Evolutionary conservation across 2,888 invertebrate genomes (phyloP).

Genomic region (Scaptomyza polygonia): DNA sequence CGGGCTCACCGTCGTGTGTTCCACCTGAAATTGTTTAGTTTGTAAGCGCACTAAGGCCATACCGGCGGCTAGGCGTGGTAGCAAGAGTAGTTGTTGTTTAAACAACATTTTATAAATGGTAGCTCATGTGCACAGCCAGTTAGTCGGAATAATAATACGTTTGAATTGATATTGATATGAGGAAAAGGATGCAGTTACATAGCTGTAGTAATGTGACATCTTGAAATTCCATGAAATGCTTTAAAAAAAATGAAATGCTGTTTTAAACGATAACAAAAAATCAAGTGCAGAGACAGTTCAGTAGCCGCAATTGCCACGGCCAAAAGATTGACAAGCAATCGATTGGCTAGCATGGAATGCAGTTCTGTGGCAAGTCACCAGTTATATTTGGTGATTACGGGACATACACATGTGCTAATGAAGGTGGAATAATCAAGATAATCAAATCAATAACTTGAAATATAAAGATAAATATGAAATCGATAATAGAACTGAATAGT

Average conservation of each 20-base stretch:
- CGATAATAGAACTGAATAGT: not conserved
- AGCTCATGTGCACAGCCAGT: constrained; percentile 79
- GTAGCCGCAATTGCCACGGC: constrained; percentile 30
- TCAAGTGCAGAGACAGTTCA: constrained; percentile 26
- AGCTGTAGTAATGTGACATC: constrained; percentile 29
- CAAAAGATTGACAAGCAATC: constrained; percentile 42
- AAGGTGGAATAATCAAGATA: not conserved
- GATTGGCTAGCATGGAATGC: constrained; percentile 16
- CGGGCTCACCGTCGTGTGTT: constrained; percentile 35
- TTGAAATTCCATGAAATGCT: constrained; percentile 76
- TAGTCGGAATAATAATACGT: constrained; percentile 42
- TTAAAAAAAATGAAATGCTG: constrained; percentile 55
- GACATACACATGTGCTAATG: constrained; percentile 6
- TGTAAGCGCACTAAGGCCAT: constrained; percentile 45
- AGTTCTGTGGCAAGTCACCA: constrained; percentile 12
- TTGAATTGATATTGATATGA: constrained; percentile 63
- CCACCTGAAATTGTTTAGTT: constrained; percentile 69
- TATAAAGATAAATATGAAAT: too few species aligned
- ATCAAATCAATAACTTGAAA: too few species aligned
- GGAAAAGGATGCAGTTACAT: too few species aligned
- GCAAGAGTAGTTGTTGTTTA: constrained; percentile 80
- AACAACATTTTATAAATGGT: constrained; percentile 82
- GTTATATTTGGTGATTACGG: constrained; percentile 19
- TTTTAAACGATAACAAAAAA: constrained; percentile 26
- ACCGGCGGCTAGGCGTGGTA: constrained; percentile 43